A percentile compares a stretch with the other conserved stretches of the same genome.
Evolutionary conservation across 2,797 vertebrate genomes (phyloP).

Genomic region (Enteromius paludinosus): DNA sequence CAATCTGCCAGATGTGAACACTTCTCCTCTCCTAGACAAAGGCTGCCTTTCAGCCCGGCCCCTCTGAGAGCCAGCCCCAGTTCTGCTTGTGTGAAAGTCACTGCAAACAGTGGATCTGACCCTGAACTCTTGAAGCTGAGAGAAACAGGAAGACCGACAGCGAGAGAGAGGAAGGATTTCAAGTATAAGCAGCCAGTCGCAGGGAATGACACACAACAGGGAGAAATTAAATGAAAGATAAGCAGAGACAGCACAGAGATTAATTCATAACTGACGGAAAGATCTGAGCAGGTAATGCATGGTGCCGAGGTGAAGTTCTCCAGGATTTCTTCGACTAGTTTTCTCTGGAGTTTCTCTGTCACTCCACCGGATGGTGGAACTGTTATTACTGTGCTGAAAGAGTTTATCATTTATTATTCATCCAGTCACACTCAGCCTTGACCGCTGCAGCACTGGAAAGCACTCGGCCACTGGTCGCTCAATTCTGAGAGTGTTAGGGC

Average conservation of each 20-base stretch:
- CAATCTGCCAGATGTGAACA: constrained; percentile 55
- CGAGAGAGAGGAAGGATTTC: constrained; percentile 12
- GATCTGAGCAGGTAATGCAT: constrained; percentile 30
- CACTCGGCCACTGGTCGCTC: background rate
- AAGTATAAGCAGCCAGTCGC: constrained; percentile 18
- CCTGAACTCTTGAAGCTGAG: constrained; percentile 38
- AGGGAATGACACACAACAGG: background rate
- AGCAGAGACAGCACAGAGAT: constrained; percentile 23
- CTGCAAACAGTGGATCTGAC: constrained; percentile 46
- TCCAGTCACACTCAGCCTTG: constrained; percentile 31
- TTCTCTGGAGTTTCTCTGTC: constrained; percentile 33
- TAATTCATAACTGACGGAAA: constrained; percentile 33
- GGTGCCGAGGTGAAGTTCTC: background rate
- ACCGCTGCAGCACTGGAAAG: background rate
- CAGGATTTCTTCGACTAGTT: constrained; percentile 26
- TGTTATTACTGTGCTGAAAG: constrained; percentile 50
- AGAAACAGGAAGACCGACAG: constrained; percentile 25
- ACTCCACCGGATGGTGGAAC: constrained; percentile 25
- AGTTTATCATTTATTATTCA: constrained; percentile 59
- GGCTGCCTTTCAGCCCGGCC: constrained; percentile 50
- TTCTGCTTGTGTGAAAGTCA: constrained; percentile 52
- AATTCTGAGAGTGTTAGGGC: background rate
- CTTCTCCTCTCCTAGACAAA: constrained; percentile 52
- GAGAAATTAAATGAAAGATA: constrained; percentile 1
- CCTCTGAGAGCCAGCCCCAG: constrained; percentile 47